phyloP scores from a whole-genome alignment of 2,113 vertebrate genomes.

The Pteruthius melanotis region DNA sequence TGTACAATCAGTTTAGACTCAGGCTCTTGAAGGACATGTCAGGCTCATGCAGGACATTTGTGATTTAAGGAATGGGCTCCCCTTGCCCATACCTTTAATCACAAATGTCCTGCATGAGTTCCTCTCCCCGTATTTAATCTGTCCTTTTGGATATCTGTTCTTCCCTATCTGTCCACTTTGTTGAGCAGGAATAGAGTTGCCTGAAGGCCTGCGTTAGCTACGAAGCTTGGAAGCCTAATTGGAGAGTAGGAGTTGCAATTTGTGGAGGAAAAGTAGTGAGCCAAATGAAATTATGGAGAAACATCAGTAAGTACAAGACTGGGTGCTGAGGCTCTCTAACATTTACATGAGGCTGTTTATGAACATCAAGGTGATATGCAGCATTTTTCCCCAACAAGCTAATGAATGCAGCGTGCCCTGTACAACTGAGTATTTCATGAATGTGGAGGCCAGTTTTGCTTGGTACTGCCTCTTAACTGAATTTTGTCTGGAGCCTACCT shows the following conservation, averaged over 20 bases:
- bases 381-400: background rate
- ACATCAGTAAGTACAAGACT: background rate
- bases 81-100: background rate
- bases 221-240: background rate
- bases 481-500: background rate
- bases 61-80: too few species aligned
- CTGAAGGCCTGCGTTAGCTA: background rate
- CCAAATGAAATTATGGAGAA: background rate
- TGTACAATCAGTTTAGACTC: background rate
- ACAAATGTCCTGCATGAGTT: background rate
- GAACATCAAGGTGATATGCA: background rate
- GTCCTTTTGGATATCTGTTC: background rate
- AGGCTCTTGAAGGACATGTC: accelerated
- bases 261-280: background rate
- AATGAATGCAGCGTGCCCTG: background rate
- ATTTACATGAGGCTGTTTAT: background rate
- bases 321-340: background rate
- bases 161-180: background rate
- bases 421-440: background rate
- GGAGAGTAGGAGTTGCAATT: background rate
- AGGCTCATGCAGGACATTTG: too few species aligned
- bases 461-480: background rate
- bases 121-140: background rate
- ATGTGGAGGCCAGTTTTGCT: background rate
- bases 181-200: background rate